Evolutionary conservation across 2,797 vertebrate genomes (phyloP).

Genomic region (Eulemur rubriventer): DNA sequence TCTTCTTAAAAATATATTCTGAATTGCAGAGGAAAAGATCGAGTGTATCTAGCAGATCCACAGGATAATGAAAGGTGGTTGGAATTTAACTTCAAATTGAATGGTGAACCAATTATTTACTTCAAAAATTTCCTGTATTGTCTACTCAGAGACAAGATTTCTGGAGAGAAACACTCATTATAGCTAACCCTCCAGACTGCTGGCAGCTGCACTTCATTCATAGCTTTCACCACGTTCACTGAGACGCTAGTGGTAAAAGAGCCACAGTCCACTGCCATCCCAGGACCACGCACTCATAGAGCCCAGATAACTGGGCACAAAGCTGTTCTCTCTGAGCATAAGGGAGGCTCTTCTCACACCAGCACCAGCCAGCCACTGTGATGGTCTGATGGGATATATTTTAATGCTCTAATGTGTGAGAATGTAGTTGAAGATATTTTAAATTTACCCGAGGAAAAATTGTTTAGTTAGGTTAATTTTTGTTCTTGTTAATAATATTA

Average conservation of each 20-base stretch:
- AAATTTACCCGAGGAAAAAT: not conserved
- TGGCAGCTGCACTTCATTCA: not conserved
- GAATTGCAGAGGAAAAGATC: not conserved
- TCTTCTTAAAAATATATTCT: not conserved
- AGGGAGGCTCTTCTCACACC: not conserved
- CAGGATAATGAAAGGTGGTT: not conserved
- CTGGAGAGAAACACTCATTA: not conserved
- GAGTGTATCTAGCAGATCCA: not conserved
- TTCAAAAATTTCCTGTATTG: not conserved
- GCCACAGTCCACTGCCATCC: accelerated
- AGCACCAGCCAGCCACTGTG: not conserved
- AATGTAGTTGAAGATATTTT: not conserved
- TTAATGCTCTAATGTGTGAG: not conserved
- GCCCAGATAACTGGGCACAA: not conserved
- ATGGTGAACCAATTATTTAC: not conserved
- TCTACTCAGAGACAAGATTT: not conserved
- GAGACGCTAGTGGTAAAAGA: not conserved
- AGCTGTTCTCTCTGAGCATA: not conserved
- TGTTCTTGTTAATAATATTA: not conserved
- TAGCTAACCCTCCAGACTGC: not conserved
- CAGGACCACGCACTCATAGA: too few species aligned
- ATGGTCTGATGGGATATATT: not conserved
- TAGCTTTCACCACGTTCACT: not conserved
- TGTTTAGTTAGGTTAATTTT: not conserved
- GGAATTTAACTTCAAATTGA: not conserved